A percentile compares a stretch with the other conserved stretches of the same genome.
phyloP scores from a whole-genome alignment of 2,113 vertebrate species.

The Balaenoptera acutorostrata region DNA sequence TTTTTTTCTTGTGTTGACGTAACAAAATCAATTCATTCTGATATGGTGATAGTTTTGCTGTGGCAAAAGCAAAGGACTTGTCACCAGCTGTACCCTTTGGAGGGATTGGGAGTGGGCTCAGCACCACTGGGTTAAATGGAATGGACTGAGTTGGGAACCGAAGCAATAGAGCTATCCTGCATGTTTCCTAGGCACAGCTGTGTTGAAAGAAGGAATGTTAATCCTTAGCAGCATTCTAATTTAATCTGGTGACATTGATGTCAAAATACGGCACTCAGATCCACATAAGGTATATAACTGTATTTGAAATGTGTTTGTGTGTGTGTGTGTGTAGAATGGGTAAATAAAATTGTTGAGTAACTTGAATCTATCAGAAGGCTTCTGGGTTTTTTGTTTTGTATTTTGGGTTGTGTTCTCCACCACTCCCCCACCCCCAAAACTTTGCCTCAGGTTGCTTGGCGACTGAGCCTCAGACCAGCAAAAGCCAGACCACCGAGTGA shows the following conservation, averaged over 20 bases:
- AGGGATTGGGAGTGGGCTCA: not conserved
- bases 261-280: slow-evolving; percentile 22
- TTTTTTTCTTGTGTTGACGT: not conserved
- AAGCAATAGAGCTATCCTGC: not conserved
- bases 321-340: slow-evolving; percentile 37
- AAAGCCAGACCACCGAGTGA: not conserved
- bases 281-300: not conserved
- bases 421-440: not conserved
- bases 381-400: slow-evolving; percentile 56
- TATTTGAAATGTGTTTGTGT: slow-evolving; percentile 49
- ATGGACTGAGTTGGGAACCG: not conserved
- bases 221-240: not conserved
- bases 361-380: slow-evolving; percentile 39
- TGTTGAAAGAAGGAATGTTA: not conserved
- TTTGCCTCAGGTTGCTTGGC: not conserved
- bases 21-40: not conserved
- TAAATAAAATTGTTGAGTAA: slow-evolving; percentile 63
- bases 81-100: not conserved
- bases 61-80: not conserved
- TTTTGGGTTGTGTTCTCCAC: slow-evolving; percentile 30
- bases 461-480: not conserved
- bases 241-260: not conserved
- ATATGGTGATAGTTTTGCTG: not conserved
- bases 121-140: not conserved
- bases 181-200: not conserved